These are phyloP conservation scores for Actenoides lindsayi DNA, from an alignment of 2,113 vertebrate species.

Conservation along the genomic window DNA sequence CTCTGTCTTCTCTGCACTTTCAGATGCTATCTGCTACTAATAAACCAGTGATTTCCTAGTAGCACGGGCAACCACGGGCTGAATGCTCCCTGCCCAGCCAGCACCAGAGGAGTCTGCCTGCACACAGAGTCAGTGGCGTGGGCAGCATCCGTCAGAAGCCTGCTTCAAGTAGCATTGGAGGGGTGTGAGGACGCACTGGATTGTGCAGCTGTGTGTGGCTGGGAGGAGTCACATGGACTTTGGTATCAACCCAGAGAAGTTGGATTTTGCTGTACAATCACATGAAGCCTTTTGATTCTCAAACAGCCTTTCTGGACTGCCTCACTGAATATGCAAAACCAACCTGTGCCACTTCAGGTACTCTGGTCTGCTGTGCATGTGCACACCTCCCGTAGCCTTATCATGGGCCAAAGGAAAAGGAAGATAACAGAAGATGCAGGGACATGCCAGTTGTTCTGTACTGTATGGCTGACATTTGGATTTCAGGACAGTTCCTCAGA, in stretches of 20 bases:
- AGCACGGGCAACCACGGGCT: neutral
- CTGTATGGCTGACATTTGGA: fast-evolving
- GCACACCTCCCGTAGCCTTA: fast-evolving
- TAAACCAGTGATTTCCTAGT: neutral
- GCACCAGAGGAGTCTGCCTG: neutral
- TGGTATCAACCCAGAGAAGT: neutral
- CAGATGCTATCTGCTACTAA: neutral
- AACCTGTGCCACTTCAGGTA: neutral
- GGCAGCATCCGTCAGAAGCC: neutral
- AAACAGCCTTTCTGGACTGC: neutral
- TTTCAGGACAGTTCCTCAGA: neutral
- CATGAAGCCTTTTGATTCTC: neutral
- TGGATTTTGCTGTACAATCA: neutral
- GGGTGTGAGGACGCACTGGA: fast-evolving
- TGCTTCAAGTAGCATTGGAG: fast-evolving
- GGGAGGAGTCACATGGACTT: neutral
- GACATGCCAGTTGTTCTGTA: neutral
- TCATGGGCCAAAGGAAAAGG: neutral
- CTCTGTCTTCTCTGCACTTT: neutral
- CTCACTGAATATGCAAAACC: neutral
- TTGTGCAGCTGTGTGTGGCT: neutral
- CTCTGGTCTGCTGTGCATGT: fast-evolving
- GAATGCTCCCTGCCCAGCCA: neutral
- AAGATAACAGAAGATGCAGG: neutral
- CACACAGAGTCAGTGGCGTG: fast-evolving